Percentiles rank a stretch among this genome's conserved stretches.
Evolutionary conservation across 2,797 vertebrate species (phyloP).

Genomic region (Ambastaia sidthimunki): DNA sequence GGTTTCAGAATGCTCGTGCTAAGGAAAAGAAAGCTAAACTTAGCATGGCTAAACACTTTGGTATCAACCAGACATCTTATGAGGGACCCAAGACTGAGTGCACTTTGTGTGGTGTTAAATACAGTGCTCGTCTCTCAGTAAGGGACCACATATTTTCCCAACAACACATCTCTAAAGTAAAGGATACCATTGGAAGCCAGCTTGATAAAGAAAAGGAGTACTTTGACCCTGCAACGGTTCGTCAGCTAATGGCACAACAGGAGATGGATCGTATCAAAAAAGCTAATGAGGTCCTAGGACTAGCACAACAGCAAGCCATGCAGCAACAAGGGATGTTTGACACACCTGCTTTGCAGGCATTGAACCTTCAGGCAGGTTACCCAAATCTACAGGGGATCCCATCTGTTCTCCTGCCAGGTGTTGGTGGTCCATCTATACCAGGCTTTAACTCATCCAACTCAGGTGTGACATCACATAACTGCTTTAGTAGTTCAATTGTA

Average conservation of each 20-base stretch:
- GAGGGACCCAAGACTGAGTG: slow-evolving; percentile 99
- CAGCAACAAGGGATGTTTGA: slow-evolving; percentile 97
- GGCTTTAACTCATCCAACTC: slow-evolving; percentile 98
- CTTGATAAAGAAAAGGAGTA: slow-evolving; percentile 99
- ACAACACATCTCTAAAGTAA: slow-evolving; percentile 99
- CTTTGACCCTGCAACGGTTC: slow-evolving; percentile 98
- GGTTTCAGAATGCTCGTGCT: slow-evolving; percentile 99
- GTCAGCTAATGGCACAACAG: slow-evolving; percentile 99
- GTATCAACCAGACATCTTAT: slow-evolving; percentile 98
- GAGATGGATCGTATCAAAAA: slow-evolving; percentile 99
- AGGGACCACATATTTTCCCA: slow-evolving; percentile 99
- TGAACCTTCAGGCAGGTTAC: slow-evolving; percentile 95
- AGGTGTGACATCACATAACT: slow-evolving; percentile 80
- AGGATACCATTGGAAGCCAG: slow-evolving; percentile 99
- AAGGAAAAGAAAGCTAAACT: slow-evolving; percentile 99
- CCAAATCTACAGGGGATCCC: slow-evolving; percentile 96
- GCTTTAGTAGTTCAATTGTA: background rate
- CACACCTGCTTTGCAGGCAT: slow-evolving; percentile 91
- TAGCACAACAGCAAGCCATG: slow-evolving; percentile 91
- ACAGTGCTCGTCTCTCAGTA: slow-evolving; percentile 97
- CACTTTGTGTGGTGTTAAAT: slow-evolving; percentile 98
- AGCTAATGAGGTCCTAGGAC: slow-evolving; percentile 97
- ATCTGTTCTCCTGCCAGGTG: slow-evolving; percentile 94
- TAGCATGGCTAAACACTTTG: slow-evolving; percentile 99
- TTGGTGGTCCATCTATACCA: slow-evolving; percentile 95